Evolutionary conservation across 2,797 vertebrate species (phyloP).

Genomic region (Oceanodroma leucorhoa): DNA sequence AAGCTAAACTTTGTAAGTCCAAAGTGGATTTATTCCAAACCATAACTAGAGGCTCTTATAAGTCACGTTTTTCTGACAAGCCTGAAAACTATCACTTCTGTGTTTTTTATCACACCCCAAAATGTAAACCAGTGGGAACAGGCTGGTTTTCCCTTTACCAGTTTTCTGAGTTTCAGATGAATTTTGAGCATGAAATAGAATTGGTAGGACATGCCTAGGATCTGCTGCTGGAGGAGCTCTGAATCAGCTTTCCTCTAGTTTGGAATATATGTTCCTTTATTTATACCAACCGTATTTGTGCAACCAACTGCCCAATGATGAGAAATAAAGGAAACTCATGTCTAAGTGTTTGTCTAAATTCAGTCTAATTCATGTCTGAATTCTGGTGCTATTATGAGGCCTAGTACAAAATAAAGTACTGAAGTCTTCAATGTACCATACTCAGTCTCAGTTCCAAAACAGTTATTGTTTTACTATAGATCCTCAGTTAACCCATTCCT

Average conservation of each 20-base stretch:
- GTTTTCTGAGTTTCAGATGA: neutral
- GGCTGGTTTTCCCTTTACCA: neutral
- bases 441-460: neutral
- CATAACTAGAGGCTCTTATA: neutral
- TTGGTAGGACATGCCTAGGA: neutral
- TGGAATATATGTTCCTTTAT: neutral
- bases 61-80: neutral
- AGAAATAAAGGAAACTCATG: neutral
- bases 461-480: neutral
- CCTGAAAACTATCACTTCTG: neutral
- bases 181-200: neutral
- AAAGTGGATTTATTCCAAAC: neutral
- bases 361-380: no score
- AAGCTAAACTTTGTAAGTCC: neutral
- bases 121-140: neutral
- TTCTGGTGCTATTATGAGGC: neutral
- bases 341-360: no score
- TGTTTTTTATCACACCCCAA: neutral
- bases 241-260: neutral
- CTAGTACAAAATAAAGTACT: neutral
- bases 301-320: neutral
- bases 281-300: neutral
- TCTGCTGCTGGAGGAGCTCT: neutral
- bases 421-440: neutral
- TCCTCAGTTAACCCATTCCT: neutral